Conservation (phyloP, 2,888 invertebrate genomes). For the Drepana falcataria region DNA sequence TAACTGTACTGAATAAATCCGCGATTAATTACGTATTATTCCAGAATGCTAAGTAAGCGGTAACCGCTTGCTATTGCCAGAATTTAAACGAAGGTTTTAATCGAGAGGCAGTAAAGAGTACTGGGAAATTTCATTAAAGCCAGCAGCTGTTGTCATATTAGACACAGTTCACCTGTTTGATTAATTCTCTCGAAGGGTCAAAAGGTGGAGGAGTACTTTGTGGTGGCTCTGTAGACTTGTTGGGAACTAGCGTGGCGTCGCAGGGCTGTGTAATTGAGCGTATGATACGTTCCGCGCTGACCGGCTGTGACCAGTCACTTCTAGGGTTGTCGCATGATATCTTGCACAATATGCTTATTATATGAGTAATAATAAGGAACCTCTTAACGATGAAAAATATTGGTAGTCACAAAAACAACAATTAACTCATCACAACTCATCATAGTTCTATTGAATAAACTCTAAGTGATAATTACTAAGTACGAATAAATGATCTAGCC, state of each 20-base stretch:
- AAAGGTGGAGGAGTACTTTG: slow-evolving; percentile 21
- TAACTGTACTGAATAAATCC: slow-evolving; percentile 30
- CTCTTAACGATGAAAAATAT: no score
- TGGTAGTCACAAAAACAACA: no score
- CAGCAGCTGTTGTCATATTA: slow-evolving; percentile 17
- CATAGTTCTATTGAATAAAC: no score
- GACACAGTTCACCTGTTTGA: slow-evolving; percentile 22
- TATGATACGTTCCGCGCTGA: slow-evolving; percentile 55
- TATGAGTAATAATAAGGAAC: no score
- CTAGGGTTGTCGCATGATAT: slow-evolving; percentile 36
- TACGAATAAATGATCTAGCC: no score
- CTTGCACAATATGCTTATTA: no score
- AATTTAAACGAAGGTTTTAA: slow-evolving; percentile 8
- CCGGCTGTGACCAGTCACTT: slow-evolving; percentile 53
- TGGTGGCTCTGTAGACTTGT: slow-evolving; percentile 18
- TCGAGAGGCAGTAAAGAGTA: slow-evolving; percentile 7
- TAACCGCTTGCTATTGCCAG: slow-evolving; percentile 10
- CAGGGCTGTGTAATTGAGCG: slow-evolving; percentile 62
- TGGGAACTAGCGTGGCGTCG: slow-evolving; percentile 26
- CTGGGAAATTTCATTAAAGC: slow-evolving; percentile 5
- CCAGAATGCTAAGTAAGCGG: slow-evolving; percentile 20
- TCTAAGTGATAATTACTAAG: no score
- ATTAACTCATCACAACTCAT: no score
- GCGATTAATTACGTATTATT: slow-evolving; percentile 19
- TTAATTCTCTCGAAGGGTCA: slow-evolving; percentile 18